These are phyloP conservation scores for Heliconius himera DNA, from an alignment of 1,140 invertebrate species.

Conservation along the genomic window DNA sequence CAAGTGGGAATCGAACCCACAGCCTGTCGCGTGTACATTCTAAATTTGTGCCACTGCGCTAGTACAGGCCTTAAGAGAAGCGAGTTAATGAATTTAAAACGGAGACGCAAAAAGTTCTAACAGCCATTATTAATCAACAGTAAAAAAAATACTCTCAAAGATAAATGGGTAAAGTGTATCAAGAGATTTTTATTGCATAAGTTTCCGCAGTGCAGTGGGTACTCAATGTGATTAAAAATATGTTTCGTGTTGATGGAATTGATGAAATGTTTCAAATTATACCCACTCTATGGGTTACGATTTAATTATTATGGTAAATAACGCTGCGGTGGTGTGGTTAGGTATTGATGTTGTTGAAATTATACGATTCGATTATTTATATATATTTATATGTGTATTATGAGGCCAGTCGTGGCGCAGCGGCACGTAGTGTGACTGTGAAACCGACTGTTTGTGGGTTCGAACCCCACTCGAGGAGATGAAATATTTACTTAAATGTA, in stretches of 20 bases:
- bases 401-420: too few species aligned
- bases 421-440: too few species aligned
- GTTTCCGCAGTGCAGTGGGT: neutral
- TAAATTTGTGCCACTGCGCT: too few species aligned
- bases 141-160: slow-evolving; percentile 3
- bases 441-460: too few species aligned
- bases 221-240: neutral
- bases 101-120: neutral
- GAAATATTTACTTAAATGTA: too few species aligned
- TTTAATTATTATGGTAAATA: slow-evolving; percentile 10
- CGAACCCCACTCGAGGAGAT: too few species aligned
- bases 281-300: neutral
- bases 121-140: neutral
- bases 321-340: neutral
- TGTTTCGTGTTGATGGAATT: neutral
- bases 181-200: slow-evolving; percentile 12
- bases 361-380: neutral
- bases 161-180: slow-evolving; percentile 7
- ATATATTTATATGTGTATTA: neutral
- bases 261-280: neutral
- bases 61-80: too few species aligned
- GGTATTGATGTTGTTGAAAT: neutral
- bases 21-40: too few species aligned
- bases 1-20: too few species aligned
- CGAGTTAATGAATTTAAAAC: slow-evolving; percentile 8